Evolutionary conservation across 2,797 vertebrate genomes (phyloP).

Genomic region (Urocyon cinereoargenteus): DNA sequence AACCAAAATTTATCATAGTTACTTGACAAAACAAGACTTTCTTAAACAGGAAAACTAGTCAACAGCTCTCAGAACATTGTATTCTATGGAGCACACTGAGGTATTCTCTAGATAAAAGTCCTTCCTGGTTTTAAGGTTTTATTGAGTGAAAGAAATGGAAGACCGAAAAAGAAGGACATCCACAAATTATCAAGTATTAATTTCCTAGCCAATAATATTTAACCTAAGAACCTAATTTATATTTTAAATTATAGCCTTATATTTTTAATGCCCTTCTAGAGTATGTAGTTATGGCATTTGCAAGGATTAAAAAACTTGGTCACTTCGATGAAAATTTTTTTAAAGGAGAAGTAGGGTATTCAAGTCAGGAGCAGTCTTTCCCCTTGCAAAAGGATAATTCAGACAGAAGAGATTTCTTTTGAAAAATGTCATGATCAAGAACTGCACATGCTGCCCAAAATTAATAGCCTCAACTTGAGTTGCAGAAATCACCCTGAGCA

Average conservation of each 20-base stretch:
- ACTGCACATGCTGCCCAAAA: neutral
- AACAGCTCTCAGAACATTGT: neutral
- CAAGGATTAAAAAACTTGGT: neutral
- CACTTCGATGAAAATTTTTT: slow-evolving; percentile 9
- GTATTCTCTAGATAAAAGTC: neutral
- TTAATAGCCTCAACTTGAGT: slow-evolving; percentile 58
- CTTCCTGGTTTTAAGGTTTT: neutral
- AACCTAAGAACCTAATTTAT: neutral
- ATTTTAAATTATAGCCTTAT: neutral
- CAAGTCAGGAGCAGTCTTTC: neutral
- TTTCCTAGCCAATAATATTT: neutral
- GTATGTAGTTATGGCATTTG: neutral
- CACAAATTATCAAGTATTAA: neutral
- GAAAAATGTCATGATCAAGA: slow-evolving; percentile 13
- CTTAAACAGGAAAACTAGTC: slow-evolving; percentile 9
- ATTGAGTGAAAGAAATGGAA: neutral
- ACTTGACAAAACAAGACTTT: neutral
- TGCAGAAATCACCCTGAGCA: slow-evolving; percentile 62
- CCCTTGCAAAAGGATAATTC: neutral
- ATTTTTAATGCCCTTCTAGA: neutral
- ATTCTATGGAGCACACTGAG: neutral
- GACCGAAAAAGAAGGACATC: neutral
- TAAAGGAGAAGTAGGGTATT: neutral
- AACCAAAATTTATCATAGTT: neutral
- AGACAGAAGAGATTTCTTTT: slow-evolving; percentile 25